Base-by-base conservation (phyloP, 2,888 invertebrate species). In the Cactoblastis cactorum region DNA sequence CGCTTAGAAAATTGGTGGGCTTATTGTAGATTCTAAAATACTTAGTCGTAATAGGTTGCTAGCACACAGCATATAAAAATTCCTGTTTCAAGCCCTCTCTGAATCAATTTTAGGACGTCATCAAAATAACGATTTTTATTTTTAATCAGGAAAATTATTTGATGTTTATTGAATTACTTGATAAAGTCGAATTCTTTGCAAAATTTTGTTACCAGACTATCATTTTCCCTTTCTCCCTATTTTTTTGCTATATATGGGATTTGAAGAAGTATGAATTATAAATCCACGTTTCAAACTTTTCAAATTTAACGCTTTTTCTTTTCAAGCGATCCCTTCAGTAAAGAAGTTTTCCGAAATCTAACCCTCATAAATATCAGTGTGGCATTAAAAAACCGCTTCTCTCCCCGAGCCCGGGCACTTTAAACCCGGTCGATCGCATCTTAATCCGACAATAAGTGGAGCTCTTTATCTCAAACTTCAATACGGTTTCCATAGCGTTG, bases 381-480 rank as follows among this genome's bases (percentile, higher is more conserved):
- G 28, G 9, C 43, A 12, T 43, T 32, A 28, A 43, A 43, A 43
- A 43, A 28, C 11, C 28, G 15, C 15, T 11, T 11, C n/a, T 6
- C 33, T 14, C 24, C 15, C 41, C 33, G 47, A 56, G 54, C 51
- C 54, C 56, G 49, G 49, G 46, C 58, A 67, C 59, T 69, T 74
- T 71, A 71, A 74, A 71, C 67, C 59, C 54, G 35, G 50, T 67
- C 53, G 70, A 77, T 77, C 69, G 70, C 66, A 71, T 74, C 79
- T 77, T 80, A 79, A 80, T 80, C 77, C 72, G 59, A 67, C 72
- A 58, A 77, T 78, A 77, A 71, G 69, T 53, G 61, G 65, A 73
- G 62, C 68, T 67, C 74, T 74, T 71, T 74, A 74, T 71, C 72
- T 65, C 37, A 54, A 54, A 50, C 57, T 48, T 54, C 59, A 61